Evolutionary conservation across 2,888 invertebrate genomes (phyloP).

Genomic region (Hydrotaea diabolus): DNA sequence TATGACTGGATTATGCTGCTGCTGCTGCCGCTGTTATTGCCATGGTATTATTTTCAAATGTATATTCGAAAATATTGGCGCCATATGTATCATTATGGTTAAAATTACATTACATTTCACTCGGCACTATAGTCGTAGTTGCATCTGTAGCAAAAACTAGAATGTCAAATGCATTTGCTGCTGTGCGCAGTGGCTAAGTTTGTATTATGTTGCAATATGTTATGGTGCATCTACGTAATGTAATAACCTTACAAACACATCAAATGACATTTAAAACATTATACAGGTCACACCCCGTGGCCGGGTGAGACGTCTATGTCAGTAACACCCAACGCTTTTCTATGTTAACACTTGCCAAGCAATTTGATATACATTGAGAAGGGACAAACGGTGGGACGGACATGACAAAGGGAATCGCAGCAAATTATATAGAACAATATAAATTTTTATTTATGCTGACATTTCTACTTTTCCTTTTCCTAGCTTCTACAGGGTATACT

Average conservation of each 20-base stretch:
- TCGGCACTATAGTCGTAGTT: background rate
- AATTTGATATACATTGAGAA: background rate
- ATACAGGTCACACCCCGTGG: conserved; percentile 33
- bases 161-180: conserved; percentile 28
- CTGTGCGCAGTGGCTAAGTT: background rate
- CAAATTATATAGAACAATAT: background rate
- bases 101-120: conserved; percentile 22
- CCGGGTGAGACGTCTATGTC: background rate
- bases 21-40: background rate
- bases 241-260: background rate
- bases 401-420: background rate
- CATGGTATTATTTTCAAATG: background rate
- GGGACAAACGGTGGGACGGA: background rate
- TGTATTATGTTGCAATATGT: background rate
- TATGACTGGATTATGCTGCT: background rate
- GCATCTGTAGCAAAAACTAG: conserved; percentile 12
- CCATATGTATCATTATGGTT: conserved; percentile 38
- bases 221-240: background rate
- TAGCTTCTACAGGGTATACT: too few relatives aligned
- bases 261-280: conserved; percentile 27
- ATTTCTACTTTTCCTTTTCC: background rate
- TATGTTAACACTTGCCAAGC: conserved; percentile 18
- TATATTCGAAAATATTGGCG: conserved; percentile 11
- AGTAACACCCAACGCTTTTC: background rate
- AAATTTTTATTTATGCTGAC: conserved; percentile 41